Evolutionary conservation across 2,113 vertebrate species (phyloP), one percentile per base, ranked within the genome.

Genomic region (Bombycilla garrulus): DNA sequence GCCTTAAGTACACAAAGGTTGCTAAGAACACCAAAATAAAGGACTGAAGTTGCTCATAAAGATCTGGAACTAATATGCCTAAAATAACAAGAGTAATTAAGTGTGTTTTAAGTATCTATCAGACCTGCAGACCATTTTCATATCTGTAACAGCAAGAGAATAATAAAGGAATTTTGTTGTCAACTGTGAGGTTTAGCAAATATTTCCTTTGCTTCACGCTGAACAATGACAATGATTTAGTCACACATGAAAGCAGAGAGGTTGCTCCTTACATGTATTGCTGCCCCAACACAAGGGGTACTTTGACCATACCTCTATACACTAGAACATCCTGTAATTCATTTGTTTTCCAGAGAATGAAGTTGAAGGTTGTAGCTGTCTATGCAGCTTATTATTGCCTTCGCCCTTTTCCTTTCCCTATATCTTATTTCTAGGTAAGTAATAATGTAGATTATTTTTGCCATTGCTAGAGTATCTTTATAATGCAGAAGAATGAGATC

Each of bases 201-300:
- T 56, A 80, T 25, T 82, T 90, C 15, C 31, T 78, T 70, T 40
- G 20, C 58, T 79, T 87, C 57, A 24, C 18, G 42, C 20, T 33
- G 76, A 53, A 53, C 48, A 44, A 44, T 62, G 58, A 45, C 3
- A 9, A 77, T 24, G 23, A 69, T 57, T 45, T 51, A 82, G 57
- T 79, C 33, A 56, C 33, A 76, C 20, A 38, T 11, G 21, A 69
- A 92, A 80, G n/a, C 33, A 29, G 19, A 45, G 31, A 85, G 8
- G 54, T 50, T 76, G 17, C 8, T 88, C 24, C 23, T 79, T 53
- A 65, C 12, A 16, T 3, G 9, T 16, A 69, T 12, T 33, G 29
- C 35, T 70, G n/a, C 21, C 50, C 28, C 1, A 3, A 61, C 24
- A 54, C 31, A 23, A 31, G 0, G 0, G 8, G 7, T 38, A 35